Evolutionary conservation across 2,113 vertebrate genomes (phyloP).

Genomic region (Salminus brasiliensis): DNA sequence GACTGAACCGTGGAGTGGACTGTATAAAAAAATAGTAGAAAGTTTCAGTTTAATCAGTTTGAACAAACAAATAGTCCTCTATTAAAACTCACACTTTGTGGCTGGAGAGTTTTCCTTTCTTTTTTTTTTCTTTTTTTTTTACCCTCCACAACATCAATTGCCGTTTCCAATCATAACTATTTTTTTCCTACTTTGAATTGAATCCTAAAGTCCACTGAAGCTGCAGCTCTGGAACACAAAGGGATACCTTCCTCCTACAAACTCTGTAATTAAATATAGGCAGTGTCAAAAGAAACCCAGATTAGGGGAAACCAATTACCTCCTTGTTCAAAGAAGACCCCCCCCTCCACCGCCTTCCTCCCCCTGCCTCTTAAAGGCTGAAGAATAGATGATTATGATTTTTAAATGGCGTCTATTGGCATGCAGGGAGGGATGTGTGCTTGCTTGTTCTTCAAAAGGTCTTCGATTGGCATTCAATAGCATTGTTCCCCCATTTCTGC

Average conservation of each 20-base stretch:
- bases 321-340: constrained; percentile 46
- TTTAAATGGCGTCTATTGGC: constrained; percentile 50
- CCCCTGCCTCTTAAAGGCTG: constrained; percentile 27
- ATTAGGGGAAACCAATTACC: constrained; percentile 57
- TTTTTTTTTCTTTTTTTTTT: not conserved
- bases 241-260: constrained; percentile 42
- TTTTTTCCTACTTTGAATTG: constrained; percentile 26
- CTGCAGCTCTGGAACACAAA: constrained; percentile 35
- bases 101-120: not conserved
- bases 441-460: constrained; percentile 40
- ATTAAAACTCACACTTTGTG: constrained; percentile 3
- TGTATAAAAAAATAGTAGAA: not conserved
- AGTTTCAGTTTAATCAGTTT: constrained; percentile 10
- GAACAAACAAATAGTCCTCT: constrained; percentile 18
- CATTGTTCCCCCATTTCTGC: constrained; percentile 37
- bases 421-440: constrained; percentile 33
- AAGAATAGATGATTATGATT: constrained; percentile 56
- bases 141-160: constrained; percentile 34
- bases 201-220: constrained; percentile 34
- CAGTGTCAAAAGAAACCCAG: constrained; percentile 53
- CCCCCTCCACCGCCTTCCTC: too few species aligned
- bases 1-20: not conserved
- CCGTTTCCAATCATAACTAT: constrained; percentile 25
- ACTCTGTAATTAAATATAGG: constrained; percentile 53
- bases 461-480: constrained; percentile 47